A percentile compares a stretch with the other conserved stretches of the same genome.
phyloP scores from a whole-genome alignment of 2,888 invertebrate species.

The Apamea crenata region DNA sequence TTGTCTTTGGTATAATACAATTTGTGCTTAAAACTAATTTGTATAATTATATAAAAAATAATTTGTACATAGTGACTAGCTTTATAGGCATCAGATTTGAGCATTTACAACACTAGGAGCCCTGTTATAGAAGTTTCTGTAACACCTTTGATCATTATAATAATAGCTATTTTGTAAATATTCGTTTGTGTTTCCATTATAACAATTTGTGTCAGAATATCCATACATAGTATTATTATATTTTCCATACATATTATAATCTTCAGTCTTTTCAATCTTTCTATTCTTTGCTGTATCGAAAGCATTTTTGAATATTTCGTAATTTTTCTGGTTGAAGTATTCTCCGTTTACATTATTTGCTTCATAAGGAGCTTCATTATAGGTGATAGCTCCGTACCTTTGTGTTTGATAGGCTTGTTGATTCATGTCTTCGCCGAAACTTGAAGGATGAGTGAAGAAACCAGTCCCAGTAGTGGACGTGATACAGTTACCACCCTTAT shows the following conservation, averaged over 20 bases:
- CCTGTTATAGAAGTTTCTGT: slow-evolving; percentile 84
- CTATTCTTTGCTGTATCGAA: slow-evolving; percentile 88
- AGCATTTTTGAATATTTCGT: slow-evolving; percentile 90
- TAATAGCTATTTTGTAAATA: slow-evolving; percentile 81
- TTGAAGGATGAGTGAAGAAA: slow-evolving; percentile 86
- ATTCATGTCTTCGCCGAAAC: slow-evolving; percentile 80
- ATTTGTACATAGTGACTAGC: slow-evolving; percentile 71
- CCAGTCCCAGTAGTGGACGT: slow-evolving; percentile 91
- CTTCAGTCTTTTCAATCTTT: slow-evolving; percentile 76
- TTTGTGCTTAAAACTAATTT: slow-evolving; percentile 54
- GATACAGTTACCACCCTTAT: slow-evolving; percentile 93
- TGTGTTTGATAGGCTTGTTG: slow-evolving; percentile 78
- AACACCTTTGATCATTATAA: slow-evolving; percentile 84
- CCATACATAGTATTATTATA: slow-evolving; percentile 75
- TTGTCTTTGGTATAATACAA: slow-evolving; percentile 77
- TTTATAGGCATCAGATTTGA: slow-evolving; percentile 76
- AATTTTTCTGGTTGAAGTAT: slow-evolving; percentile 89
- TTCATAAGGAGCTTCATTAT: slow-evolving; percentile 70
- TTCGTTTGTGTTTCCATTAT: slow-evolving; percentile 74
- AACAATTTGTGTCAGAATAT: slow-evolving; percentile 79
- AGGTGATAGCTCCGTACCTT: slow-evolving; percentile 70
- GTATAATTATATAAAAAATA: slow-evolving; percentile 64
- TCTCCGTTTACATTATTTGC: slow-evolving; percentile 72
- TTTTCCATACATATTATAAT: slow-evolving; percentile 75
- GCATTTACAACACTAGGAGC: slow-evolving; percentile 82